These are phyloP conservation scores for Gastracanthus pulcherrimus DNA, from an alignment of 2,888 invertebrate species.

Conservation along the genomic window DNA sequence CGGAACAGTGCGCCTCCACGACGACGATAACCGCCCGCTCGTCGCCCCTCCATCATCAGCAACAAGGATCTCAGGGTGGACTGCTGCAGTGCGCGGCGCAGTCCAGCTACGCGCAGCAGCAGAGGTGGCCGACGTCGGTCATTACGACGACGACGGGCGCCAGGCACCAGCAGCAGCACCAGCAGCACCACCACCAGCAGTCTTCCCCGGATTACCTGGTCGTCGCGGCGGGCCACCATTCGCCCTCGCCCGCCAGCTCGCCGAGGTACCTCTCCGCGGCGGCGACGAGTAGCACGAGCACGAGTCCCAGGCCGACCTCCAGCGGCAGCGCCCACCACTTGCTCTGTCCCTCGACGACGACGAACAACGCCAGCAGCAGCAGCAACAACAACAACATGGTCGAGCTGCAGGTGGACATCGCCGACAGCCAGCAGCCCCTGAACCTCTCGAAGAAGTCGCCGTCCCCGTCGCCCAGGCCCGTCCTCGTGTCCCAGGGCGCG, in stretches of 20 bases:
- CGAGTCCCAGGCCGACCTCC: slow-evolving; percentile 73
- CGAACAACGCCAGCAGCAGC: too few species aligned
- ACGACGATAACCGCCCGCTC: slow-evolving; percentile 75
- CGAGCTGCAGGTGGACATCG: slow-evolving; percentile 90
- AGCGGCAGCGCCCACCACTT: slow-evolving; percentile 60
- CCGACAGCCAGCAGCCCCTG: slow-evolving; percentile 89
- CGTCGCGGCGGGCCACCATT: too few species aligned
- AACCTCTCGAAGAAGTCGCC: slow-evolving; percentile 93
- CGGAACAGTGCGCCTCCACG: slow-evolving; percentile 79
- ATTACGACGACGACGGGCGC: slow-evolving; percentile 82
- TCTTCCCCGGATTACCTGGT: slow-evolving; percentile 78
- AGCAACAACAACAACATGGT: slow-evolving; percentile 82
- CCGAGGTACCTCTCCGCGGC: slow-evolving; percentile 77
- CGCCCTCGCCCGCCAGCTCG: slow-evolving; percentile 66
- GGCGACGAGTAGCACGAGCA: slow-evolving; percentile 71
- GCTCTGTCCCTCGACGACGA: slow-evolving; percentile 70
- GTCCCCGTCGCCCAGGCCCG: slow-evolving; percentile 86
- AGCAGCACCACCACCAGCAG: slow-evolving; percentile 76
- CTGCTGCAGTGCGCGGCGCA: slow-evolving; percentile 71
- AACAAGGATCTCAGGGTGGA: slow-evolving; percentile 64
- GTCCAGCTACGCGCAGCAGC: slow-evolving; percentile 64
- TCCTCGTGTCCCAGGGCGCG: slow-evolving; percentile 71
- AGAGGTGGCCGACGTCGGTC: slow-evolving; percentile 79
- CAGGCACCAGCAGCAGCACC: slow-evolving; percentile 77
- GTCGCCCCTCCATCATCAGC: slow-evolving; percentile 63